Percentiles rank a stretch among this genome's conserved stretches.
phyloP scores from a whole-genome alignment of 2,888 invertebrate genomes.

The Tholera decimalis region DNA sequence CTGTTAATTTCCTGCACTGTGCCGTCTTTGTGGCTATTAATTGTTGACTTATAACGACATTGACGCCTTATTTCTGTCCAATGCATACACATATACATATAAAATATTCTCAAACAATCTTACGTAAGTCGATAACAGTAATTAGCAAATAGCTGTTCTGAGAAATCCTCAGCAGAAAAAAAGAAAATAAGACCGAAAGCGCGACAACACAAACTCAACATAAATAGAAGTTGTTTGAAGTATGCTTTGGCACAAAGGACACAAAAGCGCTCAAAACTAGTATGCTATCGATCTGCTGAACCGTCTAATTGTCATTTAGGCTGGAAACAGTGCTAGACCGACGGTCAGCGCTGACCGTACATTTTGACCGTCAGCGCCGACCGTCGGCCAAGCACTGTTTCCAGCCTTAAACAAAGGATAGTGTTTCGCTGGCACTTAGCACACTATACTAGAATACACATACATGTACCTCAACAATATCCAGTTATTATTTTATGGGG shows the following conservation, averaged over 20 bases:
- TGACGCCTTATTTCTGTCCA: no score
- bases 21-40: constrained; percentile 14
- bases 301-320: constrained; percentile 44
- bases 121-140: no score
- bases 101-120: constrained; percentile 3
- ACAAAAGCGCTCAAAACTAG: not conserved
- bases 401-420: constrained; percentile 44
- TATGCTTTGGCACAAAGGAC: constrained; percentile 5
- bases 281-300: constrained; percentile 29
- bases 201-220: not conserved
- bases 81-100: not conserved
- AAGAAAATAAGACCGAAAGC: not conserved
- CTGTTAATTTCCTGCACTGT: not conserved
- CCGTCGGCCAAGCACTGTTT: no score
- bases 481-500: constrained; percentile 14
- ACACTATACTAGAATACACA: constrained; percentile 3
- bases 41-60: constrained; percentile 6
- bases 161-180: no score
- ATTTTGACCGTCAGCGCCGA: no score
- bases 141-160: no score
- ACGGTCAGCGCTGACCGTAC: no score
- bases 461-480: constrained; percentile 15
- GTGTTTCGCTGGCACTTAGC: constrained; percentile 17
- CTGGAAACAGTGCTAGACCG: no score
- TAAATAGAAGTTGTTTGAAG: constrained; percentile 36